Evolutionary conservation across 2,797 vertebrate genomes (phyloP), one percentile per base, ranked within the genome.

Genomic region (Sebastes steindachneri): DNA sequence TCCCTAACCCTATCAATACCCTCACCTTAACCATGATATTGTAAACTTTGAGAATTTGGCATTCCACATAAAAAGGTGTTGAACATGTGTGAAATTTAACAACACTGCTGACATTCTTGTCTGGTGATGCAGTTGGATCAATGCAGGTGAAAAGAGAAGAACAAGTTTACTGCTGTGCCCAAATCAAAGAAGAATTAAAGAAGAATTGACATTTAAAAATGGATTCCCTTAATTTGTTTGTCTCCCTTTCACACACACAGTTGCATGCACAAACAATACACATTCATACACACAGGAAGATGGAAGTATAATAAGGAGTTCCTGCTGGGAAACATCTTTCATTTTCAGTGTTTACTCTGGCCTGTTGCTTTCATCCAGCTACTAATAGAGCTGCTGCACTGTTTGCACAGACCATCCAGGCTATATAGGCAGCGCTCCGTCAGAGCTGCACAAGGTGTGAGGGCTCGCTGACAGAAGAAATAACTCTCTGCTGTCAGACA

Each of bases 301-400:
- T 45, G 41, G 41, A 45, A 2, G 35, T 60, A 58, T 62, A 82
- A 78, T 66, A 77, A 79, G 55, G 19, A 25, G 48, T 21, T 48
- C 59, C 58, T 74, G 73, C 60, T 74, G 71, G 66, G 79, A 88
- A 87, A 88, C 65, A 83, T 82, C 58, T 86, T 80, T 70, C 48
- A 45, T 59, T 73, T 54, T 51, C 53, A 79, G 73, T 83, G 86
- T 88, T 87, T 85, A 26, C 48, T 28, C 57, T 80, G 73, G 82
- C 70, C 75, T 53, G 26, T 60, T 69, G 48, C 78, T 86, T 77
- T 88, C 74, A 84, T 85, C 81, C 60, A 68, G 67, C 45, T 67
- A 53, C 53, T 80, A 60, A 78, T 37, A 70, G 58, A 74, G 68
- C 58, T 9, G 63, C 80, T 51, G 63, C 64, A 59, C 55, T 31